Evolutionary conservation across 2,888 invertebrate genomes (phyloP), one percentile per base, ranked within the genome.

Genomic region (Tinea pellionella): DNA sequence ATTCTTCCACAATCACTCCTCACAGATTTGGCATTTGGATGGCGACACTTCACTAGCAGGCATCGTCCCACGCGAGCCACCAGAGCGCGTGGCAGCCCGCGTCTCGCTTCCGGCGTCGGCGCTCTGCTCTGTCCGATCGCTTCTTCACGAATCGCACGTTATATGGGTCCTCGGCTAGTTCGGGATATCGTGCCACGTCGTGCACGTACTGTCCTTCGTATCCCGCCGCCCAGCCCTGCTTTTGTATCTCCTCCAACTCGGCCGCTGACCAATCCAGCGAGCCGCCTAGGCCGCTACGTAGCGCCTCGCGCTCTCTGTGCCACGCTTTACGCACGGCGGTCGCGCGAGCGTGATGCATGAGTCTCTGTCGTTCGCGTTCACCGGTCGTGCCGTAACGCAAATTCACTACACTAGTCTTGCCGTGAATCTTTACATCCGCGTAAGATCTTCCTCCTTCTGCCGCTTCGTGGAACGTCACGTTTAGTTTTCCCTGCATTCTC

Each of bases 141-240:
- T 94, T 94, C 84, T 95, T 96, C 47, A 94, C 90, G 76, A 97
- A 96, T 72, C 94, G 92, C 63, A 98, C 92, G 85, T 98, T 98
- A 88, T 95, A 96, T 7, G 97, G 97, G 88, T 98, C 98, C 83
- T 98, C 98, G 60, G 97, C 96, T 60, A 98, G 89, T 77, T 97
- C 96, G 0, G 97, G 97, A 85, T 96, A 97, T 62, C 92, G 88
- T 68, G 93, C 92, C 32, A 96, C 94, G 74, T 96, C 96, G 80
- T 97, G 96, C 66, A 95, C 93, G 85, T 96, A 97, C 73, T 96
- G 95, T 62, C 95, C 96, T 70, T 96, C 95, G 83, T 96, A 97
- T 68, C 93, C 94, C 41, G 93, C 90, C 61, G 94, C 94, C 69
- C 92, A 92, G 61, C 96, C 96, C 62, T 91, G 89, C 75, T 95